Evolutionary conservation across 2,888 invertebrate species (phyloP), one percentile per base, ranked within the genome.

Genomic region (Synergus laeviventris): DNA sequence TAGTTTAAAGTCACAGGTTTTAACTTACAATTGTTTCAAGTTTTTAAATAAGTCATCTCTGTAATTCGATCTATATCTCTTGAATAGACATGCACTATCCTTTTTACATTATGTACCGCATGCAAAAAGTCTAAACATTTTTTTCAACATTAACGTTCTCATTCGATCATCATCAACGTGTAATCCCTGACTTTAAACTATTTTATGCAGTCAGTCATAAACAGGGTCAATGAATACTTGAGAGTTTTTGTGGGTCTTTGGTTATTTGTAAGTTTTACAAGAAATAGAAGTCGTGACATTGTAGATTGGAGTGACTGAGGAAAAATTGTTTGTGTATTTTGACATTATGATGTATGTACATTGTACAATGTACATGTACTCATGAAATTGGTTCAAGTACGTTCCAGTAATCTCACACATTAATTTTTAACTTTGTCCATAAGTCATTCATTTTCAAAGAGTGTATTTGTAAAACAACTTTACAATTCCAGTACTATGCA

Each of bases 1-100:
- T 80, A 86, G 80, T 81, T 86, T 83, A 85, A 86, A 86, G 83
- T 86, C 86, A 81, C 81, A 77, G 77, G 61, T 77, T 79, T 42
- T 74, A 54, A 38, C 66, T 60, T 49, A 54, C 2, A 42, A 12
- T 7, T 42, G 42, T 14, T 12, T 42, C 42, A 62, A 38, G 16
- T 60, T 70, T 45, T 18, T 60, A 39, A 62, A 24, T 1, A 24
- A 66, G 24, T 61, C 1, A 54, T 45, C n/a, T 66, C 39, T 61
- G 38, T 73, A 59, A 31, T 66, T 21, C 64, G 59, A 45, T 59
- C 74, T 81, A 80, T 75, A 31, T n/a, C 60, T 77, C 7, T 75
- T 59, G 76, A 75, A 76, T 56, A 78, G 60, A 78, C 83, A 84
- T 85, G 84, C 84, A 81, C 73, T 74, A 74, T 70, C n/a, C n/a